A percentile compares a stretch with the other conserved stretches of the same genome.
phyloP scores from a whole-genome alignment of 2,888 invertebrate genomes.

The Hybos culiciformis region DNA sequence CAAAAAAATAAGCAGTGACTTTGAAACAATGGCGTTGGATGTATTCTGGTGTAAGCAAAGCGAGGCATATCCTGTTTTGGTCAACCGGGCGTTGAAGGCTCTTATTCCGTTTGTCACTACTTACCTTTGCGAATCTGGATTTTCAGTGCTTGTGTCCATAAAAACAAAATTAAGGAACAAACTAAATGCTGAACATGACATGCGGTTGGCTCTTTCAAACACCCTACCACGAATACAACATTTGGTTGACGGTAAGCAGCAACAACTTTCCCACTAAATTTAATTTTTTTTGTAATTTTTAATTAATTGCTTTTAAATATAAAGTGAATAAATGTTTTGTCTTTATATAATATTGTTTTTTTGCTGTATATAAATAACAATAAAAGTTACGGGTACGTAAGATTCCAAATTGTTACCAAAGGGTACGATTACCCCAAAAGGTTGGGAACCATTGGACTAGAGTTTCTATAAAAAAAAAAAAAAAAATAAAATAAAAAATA shows the following conservation, averaged over 20 bases:
- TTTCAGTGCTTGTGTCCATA: not conserved
- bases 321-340: not conserved
- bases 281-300: not conserved
- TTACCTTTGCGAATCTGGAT: not conserved
- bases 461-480: too few species aligned
- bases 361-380: not conserved
- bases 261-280: not conserved
- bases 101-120: not conserved
- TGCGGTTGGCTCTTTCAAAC: not conserved
- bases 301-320: not conserved
- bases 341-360: not conserved
- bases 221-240: not conserved
- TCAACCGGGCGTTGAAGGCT: not conserved
- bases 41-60: not conserved
- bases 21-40: not conserved
- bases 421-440: not conserved
- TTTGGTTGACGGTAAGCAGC: not conserved
- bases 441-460: not conserved
- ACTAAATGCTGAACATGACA: not conserved
- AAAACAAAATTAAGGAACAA: not conserved
- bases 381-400: not conserved
- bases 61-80: not conserved
- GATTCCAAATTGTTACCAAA: not conserved
- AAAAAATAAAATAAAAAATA: too few species aligned
- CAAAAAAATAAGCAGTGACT: not conserved